Evolutionary conservation across 2,888 invertebrate species (phyloP).

Genomic region (Zhengitettix transpicula): DNA sequence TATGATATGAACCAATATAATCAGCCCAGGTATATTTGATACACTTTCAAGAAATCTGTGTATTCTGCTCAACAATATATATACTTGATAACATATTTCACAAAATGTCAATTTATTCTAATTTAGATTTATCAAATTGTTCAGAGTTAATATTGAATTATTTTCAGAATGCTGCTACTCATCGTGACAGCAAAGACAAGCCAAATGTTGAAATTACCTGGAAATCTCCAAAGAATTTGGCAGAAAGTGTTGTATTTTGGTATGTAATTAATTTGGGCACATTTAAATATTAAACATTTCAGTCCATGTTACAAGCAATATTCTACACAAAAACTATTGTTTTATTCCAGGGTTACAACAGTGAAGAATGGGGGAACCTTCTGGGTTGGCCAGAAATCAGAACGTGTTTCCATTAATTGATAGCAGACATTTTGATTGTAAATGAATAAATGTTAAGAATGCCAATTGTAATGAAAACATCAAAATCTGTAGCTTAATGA

Average conservation of each 20-base stretch:
- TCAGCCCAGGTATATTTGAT: too few species aligned
- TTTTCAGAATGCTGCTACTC: slow-evolving; percentile 48
- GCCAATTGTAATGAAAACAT: too few species aligned
- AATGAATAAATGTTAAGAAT: background rate
- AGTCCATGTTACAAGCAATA: background rate
- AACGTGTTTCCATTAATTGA: slow-evolving; percentile 25
- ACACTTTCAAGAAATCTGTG: too few species aligned
- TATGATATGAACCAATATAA: too few species aligned
- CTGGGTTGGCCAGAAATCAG: slow-evolving; percentile 51
- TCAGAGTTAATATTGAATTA: too few species aligned
- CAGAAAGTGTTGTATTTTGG: slow-evolving; percentile 46
- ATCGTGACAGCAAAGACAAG: slow-evolving; percentile 41
- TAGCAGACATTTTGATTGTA: background rate
- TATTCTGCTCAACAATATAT: too few species aligned
- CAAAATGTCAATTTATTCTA: too few species aligned
- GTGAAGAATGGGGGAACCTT: slow-evolving; percentile 51
- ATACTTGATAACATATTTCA: too few species aligned
- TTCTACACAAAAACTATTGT: slow-evolving; percentile 12
- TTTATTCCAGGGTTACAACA: slow-evolving; percentile 44
- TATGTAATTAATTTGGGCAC: slow-evolving; percentile 21
- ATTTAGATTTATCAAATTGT: too few species aligned
- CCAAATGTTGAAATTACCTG: slow-evolving; percentile 40
- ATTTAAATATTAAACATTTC: background rate
- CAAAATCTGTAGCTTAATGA: too few species aligned
- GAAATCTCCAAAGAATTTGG: slow-evolving; percentile 44